Evolutionary conservation across 2,888 invertebrate species (phyloP), one percentile per base, ranked within the genome.

Genomic region (Dione vanillae): DNA sequence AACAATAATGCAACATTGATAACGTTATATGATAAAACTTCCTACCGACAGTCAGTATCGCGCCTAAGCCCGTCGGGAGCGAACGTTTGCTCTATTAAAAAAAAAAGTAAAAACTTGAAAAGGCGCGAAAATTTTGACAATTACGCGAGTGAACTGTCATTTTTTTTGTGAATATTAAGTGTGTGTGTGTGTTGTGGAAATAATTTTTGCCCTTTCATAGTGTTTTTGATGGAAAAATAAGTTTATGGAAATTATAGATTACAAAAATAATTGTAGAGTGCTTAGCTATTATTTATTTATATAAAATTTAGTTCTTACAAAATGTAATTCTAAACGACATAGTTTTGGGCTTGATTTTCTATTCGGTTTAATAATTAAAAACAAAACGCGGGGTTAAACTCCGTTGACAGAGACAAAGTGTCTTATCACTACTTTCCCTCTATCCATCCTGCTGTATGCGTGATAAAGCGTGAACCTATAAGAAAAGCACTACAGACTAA

Each of bases 1-100:
- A 45, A 45, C 45, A 61, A 35, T 61, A 6, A 20, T 2, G n/a
- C 43, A 43, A 27, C 9, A 35, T 45, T 61, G 61, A 61, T 61
- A 61, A 61, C 61, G 61, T 27, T n/a, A n/a, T 45, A 27, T 45
- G 61, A 61, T 61, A 61, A 61, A 20, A 43, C 61, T 27, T 61
- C 43, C 27, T 61, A 27, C 11, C n/a, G 27, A 27, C 27, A 20
- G 16, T 61, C 45, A 61, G 61, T 61, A 45, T 27, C 61, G 61
- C 61, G 45, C 61, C 27, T 45, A 35, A 14, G 61, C 27, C 11
- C 45, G 35, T 61, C 27, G 35, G 27, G 61, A 61, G n/a, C 11
- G 45, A 61, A 45, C 61, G 61, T 11, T 27, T 27, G 27, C 35
- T 45, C 20, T 16, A 35, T 61, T 45, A 35, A 16, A 45, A 45